Evolutionary conservation across 2,113 vertebrate species (phyloP), one percentile per base, ranked within the genome.

Genomic region (Brachirus orientalis): DNA sequence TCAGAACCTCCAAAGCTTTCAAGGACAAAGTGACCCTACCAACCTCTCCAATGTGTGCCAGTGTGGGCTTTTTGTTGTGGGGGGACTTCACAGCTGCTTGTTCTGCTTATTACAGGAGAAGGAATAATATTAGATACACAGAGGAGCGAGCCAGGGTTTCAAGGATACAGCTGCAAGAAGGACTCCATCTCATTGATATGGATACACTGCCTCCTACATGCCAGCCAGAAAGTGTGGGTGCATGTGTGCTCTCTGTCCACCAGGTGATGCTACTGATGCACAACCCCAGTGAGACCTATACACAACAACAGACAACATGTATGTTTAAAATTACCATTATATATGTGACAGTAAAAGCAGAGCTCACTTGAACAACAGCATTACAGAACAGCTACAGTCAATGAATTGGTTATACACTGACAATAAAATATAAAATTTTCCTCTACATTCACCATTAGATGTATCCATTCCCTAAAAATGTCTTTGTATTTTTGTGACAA

Each of bases 141-240:
- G 16, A 45, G n/a, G 51, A 43, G 70, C 61, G 78, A 82, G 54
- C 55, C 76, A 58, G 47, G 52, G 66, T 82, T 86, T 91, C 91
- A 92, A 92, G 90, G 91, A 79, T 83, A 72, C 86, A 88, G 89
- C 88, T 89, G 88, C 87, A 79, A 55, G 74, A 75, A 69, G 54
- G 74, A 76, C 69, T 72, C 55, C 38, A 33, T 69, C 78, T 83
- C 69, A 79, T 85, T 87, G 72, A 81, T 86, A 79, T 87, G 78
- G 80, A 75, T 52, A 80, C 66, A 65, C 75, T 77, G 83, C 62
- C 72, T 87, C 83, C 64, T 69, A 72, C 75, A 57, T 69, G 55
- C 54, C 55, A 71, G 64, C 66, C 3, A 16, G 48, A 65, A 58
- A 0, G 4, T 67, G 38, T 52, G 66, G 36, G 10, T 66, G 76